Evolutionary conservation across 2,797 vertebrate species (phyloP).

Genomic region (Danio jaintianensis): DNA sequence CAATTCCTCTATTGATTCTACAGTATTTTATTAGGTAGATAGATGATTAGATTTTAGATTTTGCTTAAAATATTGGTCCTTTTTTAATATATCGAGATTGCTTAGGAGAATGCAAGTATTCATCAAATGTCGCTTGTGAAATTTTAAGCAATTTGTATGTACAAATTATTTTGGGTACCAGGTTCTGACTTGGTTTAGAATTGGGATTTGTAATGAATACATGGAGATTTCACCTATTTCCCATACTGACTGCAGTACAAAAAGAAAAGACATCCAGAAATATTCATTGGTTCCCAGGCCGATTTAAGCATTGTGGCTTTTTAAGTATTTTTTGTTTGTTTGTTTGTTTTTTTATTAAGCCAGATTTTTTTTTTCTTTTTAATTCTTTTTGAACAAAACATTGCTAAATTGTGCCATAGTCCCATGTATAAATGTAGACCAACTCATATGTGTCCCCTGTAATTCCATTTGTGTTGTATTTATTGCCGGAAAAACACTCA

Average conservation of each 20-base stretch:
- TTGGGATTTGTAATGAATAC: not conserved
- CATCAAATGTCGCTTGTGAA: not conserved
- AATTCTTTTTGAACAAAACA: slow-evolving; percentile 26
- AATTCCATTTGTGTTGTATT: slow-evolving; percentile 49
- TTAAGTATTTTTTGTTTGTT: not conserved
- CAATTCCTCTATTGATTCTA: slow-evolving; percentile 51
- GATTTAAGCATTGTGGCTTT: slow-evolving; percentile 17
- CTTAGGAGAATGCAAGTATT: slow-evolving; percentile 1
- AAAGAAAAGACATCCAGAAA: not conserved
- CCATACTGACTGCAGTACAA: not conserved
- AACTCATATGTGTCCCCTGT: not conserved
- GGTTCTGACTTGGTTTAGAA: not conserved
- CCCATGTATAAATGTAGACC: not conserved
- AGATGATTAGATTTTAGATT: slow-evolving; percentile 16
- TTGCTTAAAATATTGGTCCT: not conserved
- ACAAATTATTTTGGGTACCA: not conserved
- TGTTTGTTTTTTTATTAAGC: not conserved
- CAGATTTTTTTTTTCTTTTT: slow-evolving; percentile 19
- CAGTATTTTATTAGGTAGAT: slow-evolving; percentile 49
- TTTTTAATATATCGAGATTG: slow-evolving; percentile 5
- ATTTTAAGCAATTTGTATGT: not conserved
- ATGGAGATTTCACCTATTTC: slow-evolving; percentile 5
- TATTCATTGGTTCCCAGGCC: slow-evolving; percentile 7
- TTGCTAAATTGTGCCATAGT: slow-evolving; percentile 44
- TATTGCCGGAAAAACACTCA: slow-evolving; percentile 45